These are phyloP conservation scores for Helicoverpa assulta DNA, from an alignment of 2,888 invertebrate genomes.

Conservation along the genomic window DNA sequence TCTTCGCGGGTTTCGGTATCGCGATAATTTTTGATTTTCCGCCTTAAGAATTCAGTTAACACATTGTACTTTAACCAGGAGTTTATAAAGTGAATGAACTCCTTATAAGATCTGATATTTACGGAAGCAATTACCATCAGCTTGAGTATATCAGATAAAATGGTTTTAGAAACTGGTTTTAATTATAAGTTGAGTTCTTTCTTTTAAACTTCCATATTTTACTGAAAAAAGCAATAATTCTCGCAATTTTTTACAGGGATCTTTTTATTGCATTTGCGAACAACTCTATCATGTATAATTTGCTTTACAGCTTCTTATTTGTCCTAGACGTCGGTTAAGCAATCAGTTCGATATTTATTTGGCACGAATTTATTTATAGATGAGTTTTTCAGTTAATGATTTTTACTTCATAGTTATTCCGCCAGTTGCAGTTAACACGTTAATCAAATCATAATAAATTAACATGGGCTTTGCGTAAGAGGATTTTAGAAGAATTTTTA, in stretches of 20 bases:
- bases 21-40: constrained; percentile 6
- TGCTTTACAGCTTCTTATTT: no score
- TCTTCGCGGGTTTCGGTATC: not conserved
- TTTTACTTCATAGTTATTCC: no score
- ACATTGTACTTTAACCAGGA: constrained; percentile 23
- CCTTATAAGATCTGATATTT: constrained; percentile 8
- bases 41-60: constrained; percentile 12
- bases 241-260: not conserved
- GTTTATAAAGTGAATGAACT: constrained; percentile 15
- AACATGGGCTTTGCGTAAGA: no score
- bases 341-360: no score
- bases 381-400: no score
- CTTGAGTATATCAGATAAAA: constrained; percentile 23
- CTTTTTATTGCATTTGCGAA: not conserved
- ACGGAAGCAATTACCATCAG: constrained; percentile 4
- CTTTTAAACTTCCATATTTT: constrained; percentile 8
- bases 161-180: constrained; percentile 33
- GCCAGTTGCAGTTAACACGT: no score
- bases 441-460: no score
- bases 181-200: constrained; percentile 21
- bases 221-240: constrained; percentile 2
- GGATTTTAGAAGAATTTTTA: no score
- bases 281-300: no score
- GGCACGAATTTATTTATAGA: no score
- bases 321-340: no score